Base-by-base conservation (phyloP, 1,140 invertebrate species). In the Thrips palmi region DNA sequence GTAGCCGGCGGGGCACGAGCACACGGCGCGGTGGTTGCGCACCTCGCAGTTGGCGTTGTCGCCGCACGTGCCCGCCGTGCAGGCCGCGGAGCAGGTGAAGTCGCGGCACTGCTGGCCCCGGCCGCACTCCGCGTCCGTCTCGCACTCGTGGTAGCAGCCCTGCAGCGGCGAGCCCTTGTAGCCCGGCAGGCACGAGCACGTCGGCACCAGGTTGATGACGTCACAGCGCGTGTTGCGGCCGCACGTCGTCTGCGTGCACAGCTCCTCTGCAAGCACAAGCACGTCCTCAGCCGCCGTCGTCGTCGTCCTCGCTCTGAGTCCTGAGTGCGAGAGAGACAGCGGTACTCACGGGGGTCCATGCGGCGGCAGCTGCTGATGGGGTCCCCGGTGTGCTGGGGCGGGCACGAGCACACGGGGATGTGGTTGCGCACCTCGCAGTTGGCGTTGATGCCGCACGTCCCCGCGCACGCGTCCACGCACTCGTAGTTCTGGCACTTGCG, bases 1-100 rank as follows among this genome's bases (percentile, higher is more conserved):
- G 56, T 78, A 81, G 10, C 75, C 75, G 47, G 70, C 71, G 5
- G 81, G 81, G 51, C 83, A 88, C 45, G 71, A 74, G 57, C 85
- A 91, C 32, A 77, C 64, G 3, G 81, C 71, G 37, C 71, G 67
- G 53, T 89, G 84, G 46, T 77, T 75, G 21, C 65, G 47, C 2
- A 81, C 79, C 34, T 75, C 67, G 50, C 85, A 91, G 41, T 77
- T 70, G 1, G 85, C 83, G 36, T 71, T 77, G 11, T 68, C 60
- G 4, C 81, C 85, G 49, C 84, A 89, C 42, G 78, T 69, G 20
- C 55, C 50, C 7, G 59, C 53, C n/a, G 45, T 49, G 54, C 85
- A 87, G 1, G 83, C 77, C 43, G 73, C 75, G 38, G 71, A 66
- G 54, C 85, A 92, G 48, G 71, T 75, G 48, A 74, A 80, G 48